These are phyloP conservation scores for Dendrolimus punctatus DNA, from an alignment of 1,140 invertebrate genomes.

Conservation along the genomic window DNA sequence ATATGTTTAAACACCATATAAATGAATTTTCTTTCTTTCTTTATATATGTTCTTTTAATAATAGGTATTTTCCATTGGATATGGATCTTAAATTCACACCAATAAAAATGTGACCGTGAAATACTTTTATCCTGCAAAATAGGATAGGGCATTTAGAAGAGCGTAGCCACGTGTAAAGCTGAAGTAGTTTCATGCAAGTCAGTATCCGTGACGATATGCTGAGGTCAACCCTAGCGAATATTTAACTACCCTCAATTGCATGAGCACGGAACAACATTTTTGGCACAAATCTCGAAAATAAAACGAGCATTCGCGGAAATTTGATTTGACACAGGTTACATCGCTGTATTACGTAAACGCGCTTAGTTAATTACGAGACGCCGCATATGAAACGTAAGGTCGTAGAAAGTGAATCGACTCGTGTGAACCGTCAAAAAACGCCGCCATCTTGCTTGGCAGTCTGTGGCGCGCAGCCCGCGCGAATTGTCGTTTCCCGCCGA, in stretches of 20 bases:
- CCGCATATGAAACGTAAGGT: conserved; percentile 56
- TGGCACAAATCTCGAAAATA: conserved; percentile 17
- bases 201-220: no score
- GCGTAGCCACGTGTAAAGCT: no score
- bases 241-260: conserved; percentile 8
- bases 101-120: conserved; percentile 2
- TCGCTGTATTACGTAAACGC: conserved; percentile 61
- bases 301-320: conserved; percentile 39
- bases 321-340: conserved; percentile 50
- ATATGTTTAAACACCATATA: no score
- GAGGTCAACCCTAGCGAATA: conserved; percentile 3
- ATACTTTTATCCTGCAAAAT: neutral
- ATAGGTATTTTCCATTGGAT: no score
- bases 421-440: conserved; percentile 68
- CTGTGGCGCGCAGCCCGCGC: conserved; percentile 52
- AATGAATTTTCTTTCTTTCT: no score
- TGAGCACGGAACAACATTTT: neutral
- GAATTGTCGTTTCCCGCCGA: conserved; percentile 55
- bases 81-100: neutral
- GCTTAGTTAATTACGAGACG: conserved; percentile 64
- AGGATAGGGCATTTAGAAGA: no score
- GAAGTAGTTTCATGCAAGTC: no score
- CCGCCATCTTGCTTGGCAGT: conserved; percentile 61
- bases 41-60: no score
- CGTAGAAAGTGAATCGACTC: conserved; percentile 70